A percentile compares a stretch with the other conserved stretches of the same genome.
phyloP scores from a whole-genome alignment of 2,797 vertebrate species.

The Lacerta viridis region DNA sequence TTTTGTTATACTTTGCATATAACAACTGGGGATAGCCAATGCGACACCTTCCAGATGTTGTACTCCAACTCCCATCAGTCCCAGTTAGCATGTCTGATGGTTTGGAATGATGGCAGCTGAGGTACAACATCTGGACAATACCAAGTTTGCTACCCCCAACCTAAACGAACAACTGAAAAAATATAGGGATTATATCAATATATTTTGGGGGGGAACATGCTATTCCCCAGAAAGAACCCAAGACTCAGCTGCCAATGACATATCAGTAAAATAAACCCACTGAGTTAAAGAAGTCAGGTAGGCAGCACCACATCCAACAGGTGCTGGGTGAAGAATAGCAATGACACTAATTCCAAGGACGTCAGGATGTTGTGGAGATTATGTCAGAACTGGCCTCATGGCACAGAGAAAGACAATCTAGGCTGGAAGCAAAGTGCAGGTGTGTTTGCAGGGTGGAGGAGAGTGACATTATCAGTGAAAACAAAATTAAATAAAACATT shows the following conservation, averaged over 20 bases:
- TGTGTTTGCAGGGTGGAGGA: neutral
- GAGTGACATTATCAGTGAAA: neutral
- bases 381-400: neutral
- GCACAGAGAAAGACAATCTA: neutral
- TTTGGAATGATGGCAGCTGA: neutral
- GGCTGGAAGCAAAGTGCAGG: neutral
- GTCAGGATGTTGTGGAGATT: neutral
- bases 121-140: neutral
- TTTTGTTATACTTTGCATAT: neutral
- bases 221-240: neutral
- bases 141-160: neutral
- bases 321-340: neutral
- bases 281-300: neutral
- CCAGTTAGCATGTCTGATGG: neutral
- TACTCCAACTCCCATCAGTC: neutral
- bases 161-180: neutral
- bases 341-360: neutral
- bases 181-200: neutral
- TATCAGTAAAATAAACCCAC: neutral
- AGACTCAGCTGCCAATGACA: constrained; percentile 3
- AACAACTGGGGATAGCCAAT: neutral
- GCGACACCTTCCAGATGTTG: neutral
- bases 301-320: neutral
- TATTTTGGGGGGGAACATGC: neutral
- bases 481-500: too few relatives aligned